Conservation (phyloP, 2,888 invertebrate genomes). For the Acleris cristana region DNA sequence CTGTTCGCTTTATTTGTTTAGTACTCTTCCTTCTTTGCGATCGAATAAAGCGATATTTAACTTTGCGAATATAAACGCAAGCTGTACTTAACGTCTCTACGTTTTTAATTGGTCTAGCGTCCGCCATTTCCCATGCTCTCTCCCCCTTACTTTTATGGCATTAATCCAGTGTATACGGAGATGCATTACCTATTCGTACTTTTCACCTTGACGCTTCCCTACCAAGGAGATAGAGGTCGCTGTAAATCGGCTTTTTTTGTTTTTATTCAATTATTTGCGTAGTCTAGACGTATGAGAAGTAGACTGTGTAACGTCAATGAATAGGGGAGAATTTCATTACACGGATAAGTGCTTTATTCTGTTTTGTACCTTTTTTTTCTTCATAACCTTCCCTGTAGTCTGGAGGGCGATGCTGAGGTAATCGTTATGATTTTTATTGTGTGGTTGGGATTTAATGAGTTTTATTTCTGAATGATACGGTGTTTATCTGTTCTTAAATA, state of each 20-base stretch:
- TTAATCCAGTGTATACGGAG: constrained; percentile 49
- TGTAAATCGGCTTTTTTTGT: constrained; percentile 54
- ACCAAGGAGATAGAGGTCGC: constrained; percentile 49
- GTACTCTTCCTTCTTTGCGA: no score
- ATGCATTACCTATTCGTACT: constrained; percentile 51
- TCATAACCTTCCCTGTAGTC: constrained; percentile 21
- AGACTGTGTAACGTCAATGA: constrained; percentile 49
- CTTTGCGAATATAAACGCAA: no score
- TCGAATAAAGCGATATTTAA: no score
- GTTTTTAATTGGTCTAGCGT: constrained; percentile 42
- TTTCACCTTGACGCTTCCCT: constrained; percentile 59
- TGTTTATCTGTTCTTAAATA: neutral
- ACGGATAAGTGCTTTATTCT: constrained; percentile 23
- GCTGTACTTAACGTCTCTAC: constrained; percentile 10
- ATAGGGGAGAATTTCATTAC: constrained; percentile 38
- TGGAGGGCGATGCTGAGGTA: constrained; percentile 17
- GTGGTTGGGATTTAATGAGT: neutral
- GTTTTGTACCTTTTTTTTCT: constrained; percentile 15
- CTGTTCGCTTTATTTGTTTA: no score
- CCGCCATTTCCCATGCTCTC: constrained; percentile 41
- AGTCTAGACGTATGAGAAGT: constrained; percentile 54
- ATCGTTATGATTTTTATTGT: constrained; percentile 8
- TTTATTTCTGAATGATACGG: neutral
- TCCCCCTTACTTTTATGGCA: constrained; percentile 49
- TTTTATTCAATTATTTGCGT: constrained; percentile 55